Conservation (phyloP, 1,140 invertebrate species). For the Centruroides vittatus region DNA sequence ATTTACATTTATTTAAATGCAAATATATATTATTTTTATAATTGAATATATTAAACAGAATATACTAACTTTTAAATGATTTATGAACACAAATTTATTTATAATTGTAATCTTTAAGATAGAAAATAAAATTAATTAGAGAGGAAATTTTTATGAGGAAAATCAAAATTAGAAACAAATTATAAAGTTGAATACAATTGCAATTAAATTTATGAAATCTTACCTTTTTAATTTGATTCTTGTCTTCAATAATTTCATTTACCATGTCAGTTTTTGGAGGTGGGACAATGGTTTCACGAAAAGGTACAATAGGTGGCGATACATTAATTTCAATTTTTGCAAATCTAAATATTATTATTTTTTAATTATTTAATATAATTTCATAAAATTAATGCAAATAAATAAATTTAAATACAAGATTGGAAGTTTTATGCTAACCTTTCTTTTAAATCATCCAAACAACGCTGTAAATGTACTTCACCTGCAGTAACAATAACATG, state of each 20-base stretch:
- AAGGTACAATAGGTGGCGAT: slow-evolving; percentile 90
- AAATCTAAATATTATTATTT: slow-evolving; percentile 41
- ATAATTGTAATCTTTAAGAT: too few species aligned
- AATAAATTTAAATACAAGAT: neutral
- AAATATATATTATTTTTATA: too few species aligned
- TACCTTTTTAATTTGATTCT: slow-evolving; percentile 13
- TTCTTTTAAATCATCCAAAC: slow-evolving; percentile 64
- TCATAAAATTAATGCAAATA: slow-evolving; percentile 1
- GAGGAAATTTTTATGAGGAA: too few species aligned
- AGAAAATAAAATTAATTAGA: too few species aligned
- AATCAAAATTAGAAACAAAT: too few species aligned
- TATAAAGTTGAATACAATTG: too few species aligned
- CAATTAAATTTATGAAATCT: neutral
- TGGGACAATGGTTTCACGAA: slow-evolving; percentile 80
- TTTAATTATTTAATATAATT: neutral
- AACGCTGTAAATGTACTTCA: slow-evolving; percentile 93
- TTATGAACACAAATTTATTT: too few species aligned
- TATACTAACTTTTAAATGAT: too few species aligned
- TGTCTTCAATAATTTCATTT: slow-evolving; percentile 45
- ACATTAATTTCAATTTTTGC: slow-evolving; percentile 77
- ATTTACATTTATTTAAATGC: too few species aligned
- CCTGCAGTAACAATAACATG: slow-evolving; percentile 92
- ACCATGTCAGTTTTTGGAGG: slow-evolving; percentile 75
- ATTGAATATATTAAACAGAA: too few species aligned
- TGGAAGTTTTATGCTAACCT: slow-evolving; percentile 25